These are phyloP conservation scores for Palloptera scutellata DNA, from an alignment of 2,888 invertebrate species.

Conservation along the genomic window DNA sequence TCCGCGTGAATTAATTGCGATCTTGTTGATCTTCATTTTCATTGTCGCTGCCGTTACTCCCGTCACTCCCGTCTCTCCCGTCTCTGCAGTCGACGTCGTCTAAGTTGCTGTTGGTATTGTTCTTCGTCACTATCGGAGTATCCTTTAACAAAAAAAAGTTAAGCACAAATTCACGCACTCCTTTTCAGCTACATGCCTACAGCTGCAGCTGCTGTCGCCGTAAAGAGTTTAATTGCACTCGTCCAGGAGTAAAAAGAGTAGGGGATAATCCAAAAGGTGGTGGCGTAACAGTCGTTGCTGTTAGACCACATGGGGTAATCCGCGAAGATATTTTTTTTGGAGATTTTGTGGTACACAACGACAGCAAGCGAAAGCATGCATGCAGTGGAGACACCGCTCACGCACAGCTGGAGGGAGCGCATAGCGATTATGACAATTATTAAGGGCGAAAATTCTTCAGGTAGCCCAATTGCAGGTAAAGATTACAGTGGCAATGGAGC, in stretches of 20 bases:
- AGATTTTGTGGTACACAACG: too few species aligned
- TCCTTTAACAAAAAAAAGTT: too few species aligned
- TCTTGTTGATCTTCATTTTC: conserved; percentile 51
- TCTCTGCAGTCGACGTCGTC: conserved; percentile 8
- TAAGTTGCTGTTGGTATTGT: conserved; percentile 23
- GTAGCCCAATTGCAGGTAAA: conserved; percentile 33
- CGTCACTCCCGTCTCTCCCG: neutral
- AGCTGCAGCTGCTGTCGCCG: conserved; percentile 39
- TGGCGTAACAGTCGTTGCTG: conserved; percentile 8
- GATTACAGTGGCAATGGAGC: too few species aligned
- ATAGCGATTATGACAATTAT: conserved; percentile 61
- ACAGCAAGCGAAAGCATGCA: too few species aligned
- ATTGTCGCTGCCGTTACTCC: neutral
- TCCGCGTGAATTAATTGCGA: conserved; percentile 64
- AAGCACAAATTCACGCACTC: too few species aligned
- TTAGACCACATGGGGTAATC: conserved; percentile 23
- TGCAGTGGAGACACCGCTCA: neutral
- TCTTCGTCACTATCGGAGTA: neutral
- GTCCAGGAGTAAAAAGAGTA: neutral
- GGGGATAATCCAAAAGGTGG: conserved; percentile 29
- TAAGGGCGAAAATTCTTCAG: conserved; percentile 51
- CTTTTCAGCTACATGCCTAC: too few species aligned
- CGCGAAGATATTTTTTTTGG: too few species aligned
- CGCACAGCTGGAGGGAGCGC: conserved; percentile 46
- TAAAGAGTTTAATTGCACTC: neutral